Conservation (phyloP, 2,797 vertebrate species). For the Dipus sagitta region DNA sequence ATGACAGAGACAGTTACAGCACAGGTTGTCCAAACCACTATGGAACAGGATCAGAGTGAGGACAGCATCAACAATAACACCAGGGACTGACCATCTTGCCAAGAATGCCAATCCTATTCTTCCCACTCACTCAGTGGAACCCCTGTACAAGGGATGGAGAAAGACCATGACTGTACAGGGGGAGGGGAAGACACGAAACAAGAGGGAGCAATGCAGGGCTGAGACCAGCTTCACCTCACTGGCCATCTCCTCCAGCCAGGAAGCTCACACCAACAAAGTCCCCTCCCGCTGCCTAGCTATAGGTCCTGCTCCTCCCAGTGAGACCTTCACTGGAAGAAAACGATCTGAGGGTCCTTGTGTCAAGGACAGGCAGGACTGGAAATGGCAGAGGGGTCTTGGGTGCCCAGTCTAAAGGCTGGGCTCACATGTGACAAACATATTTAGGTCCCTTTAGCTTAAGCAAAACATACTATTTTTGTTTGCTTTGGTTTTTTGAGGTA, state of each 20-base stretch:
- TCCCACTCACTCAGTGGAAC: background rate
- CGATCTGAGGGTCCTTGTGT: background rate
- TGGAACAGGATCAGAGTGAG: background rate
- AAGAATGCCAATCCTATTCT: background rate
- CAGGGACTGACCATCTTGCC: too few relatives aligned
- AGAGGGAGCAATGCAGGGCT: fast-evolving
- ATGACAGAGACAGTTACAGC: background rate
- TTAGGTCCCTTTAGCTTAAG: slow-evolving; percentile 77
- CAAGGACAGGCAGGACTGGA: slow-evolving; percentile 43
- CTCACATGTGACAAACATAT: slow-evolving; percentile 70
- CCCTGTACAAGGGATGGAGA: background rate
- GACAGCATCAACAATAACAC: background rate
- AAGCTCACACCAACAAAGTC: background rate
- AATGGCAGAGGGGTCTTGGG: slow-evolving; percentile 62
- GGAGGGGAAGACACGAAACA: background rate
- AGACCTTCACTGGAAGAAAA: background rate
- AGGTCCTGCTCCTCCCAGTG: slow-evolving; percentile 57
- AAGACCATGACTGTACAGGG: background rate
- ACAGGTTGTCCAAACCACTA: slow-evolving; percentile 64
- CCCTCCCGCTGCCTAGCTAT: slow-evolving; percentile 73
- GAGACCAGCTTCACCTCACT: background rate
- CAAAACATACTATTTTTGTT: slow-evolving; percentile 37
- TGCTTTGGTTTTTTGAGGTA: too few relatives aligned
- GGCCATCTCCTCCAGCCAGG: fast-evolving
- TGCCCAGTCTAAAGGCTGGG: slow-evolving; percentile 51